phyloP scores from a whole-genome alignment of 2,797 vertebrate genomes.

The Urophycis tenuis region DNA sequence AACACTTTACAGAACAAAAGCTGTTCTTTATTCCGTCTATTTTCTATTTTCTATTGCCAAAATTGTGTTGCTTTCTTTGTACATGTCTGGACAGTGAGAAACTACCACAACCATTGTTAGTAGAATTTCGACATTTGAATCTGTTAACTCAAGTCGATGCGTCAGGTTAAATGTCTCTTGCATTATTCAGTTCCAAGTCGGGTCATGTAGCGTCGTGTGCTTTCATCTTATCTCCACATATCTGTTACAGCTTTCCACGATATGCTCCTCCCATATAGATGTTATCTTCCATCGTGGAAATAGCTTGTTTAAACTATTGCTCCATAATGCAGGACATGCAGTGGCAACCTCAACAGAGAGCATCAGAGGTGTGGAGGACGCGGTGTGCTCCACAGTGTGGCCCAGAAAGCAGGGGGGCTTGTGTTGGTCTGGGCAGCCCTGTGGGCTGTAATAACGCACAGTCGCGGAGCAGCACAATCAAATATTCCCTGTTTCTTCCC shows the following conservation, averaged over 20 bases:
- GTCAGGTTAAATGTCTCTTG: neutral
- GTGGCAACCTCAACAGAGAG: too few relatives aligned
- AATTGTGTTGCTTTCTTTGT: neutral
- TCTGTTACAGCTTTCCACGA: neutral
- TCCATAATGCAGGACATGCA: neutral
- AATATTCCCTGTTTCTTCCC: too few relatives aligned
- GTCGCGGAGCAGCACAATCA: too few relatives aligned
- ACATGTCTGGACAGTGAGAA: neutral
- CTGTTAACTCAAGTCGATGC: neutral
- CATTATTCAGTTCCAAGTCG: conserved; percentile 12
- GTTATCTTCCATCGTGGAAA: neutral
- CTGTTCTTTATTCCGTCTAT: neutral
- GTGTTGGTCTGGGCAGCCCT: too few relatives aligned
- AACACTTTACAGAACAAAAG: neutral
- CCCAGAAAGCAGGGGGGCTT: too few relatives aligned
- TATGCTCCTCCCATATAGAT: neutral
- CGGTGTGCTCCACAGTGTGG: too few relatives aligned
- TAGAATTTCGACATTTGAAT: neutral
- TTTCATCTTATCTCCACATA: conserved; percentile 1
- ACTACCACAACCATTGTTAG: neutral
- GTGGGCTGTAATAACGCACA: too few relatives aligned
- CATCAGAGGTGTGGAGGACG: too few relatives aligned
- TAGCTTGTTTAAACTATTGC: neutral
- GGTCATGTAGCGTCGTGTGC: neutral
- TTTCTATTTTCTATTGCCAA: too few relatives aligned